Evolutionary conservation across 2,113 vertebrate species (phyloP).

Genomic region (Raja brachyura): DNA sequence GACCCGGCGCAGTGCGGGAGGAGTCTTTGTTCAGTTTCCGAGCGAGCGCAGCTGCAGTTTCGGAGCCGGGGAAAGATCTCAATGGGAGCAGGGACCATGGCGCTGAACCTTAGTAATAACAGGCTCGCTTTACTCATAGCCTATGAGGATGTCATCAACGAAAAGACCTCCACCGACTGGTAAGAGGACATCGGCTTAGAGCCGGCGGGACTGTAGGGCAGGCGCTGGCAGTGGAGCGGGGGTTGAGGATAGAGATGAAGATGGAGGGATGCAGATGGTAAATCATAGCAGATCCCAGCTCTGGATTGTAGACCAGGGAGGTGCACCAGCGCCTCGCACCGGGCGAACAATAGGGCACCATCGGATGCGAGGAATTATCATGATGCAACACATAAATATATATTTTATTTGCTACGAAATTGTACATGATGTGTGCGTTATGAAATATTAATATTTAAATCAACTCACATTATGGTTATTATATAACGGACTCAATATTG

Average conservation of each 20-base stretch:
- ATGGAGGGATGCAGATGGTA: conserved; percentile 15
- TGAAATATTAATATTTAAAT: not conserved
- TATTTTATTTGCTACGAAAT: not conserved
- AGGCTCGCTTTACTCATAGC: conserved; percentile 64
- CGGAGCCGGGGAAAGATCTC: not conserved
- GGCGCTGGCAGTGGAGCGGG: not conserved
- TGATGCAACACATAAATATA: not conserved
- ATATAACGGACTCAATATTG: not conserved
- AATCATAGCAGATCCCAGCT: not conserved
- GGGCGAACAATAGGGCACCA: not conserved
- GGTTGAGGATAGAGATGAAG: not conserved
- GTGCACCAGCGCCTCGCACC: not conserved
- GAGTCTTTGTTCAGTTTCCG: conserved; percentile 34
- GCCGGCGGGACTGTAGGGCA: not conserved
- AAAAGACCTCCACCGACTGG: conserved; percentile 63
- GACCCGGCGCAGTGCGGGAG: conserved; percentile 37
- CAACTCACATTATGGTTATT: not conserved
- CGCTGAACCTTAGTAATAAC: conserved; percentile 68
- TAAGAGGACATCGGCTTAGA: conserved; percentile 46
- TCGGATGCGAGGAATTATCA: not conserved
- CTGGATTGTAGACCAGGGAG: not conserved
- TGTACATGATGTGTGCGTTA: not conserved
- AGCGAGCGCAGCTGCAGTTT: not conserved
- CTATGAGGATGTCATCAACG: conserved; percentile 69
- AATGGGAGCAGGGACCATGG: conserved; percentile 52